Base-by-base conservation (phyloP, 2,888 invertebrate genomes). In the Norana najaformis region DNA sequence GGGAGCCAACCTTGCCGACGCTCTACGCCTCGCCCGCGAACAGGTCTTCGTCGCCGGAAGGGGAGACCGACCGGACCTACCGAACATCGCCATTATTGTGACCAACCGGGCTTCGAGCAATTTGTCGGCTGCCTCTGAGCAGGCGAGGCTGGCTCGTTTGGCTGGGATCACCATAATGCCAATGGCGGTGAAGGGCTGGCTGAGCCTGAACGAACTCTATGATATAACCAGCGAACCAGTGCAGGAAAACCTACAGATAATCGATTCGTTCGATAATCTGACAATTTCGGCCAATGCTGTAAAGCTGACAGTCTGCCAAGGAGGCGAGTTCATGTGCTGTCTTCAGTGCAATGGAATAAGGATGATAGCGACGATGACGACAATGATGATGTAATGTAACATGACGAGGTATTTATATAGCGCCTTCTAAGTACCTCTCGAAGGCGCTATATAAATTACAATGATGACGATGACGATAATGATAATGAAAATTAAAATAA, bases 1-100 rank as follows among this genome's bases (percentile, higher is more conserved):
- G 0, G 92, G 92, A 36, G 93, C 94, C 35, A 94, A 94, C 92
- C 93, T 94, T 0, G 94, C 93, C 14, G 93, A 92, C 34, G 94
- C 93, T 20, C 90, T 94, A 14, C 53, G 91, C 39, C 90, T 92
- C 23, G 92, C 93, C 92, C 90, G 93, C 5, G 90, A 91, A 83
- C 47, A 90, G 82, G 88, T 89, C 39, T 90, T 47, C 88, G 36
- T 53, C 14, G 1, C 30, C 18, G 35, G n/a, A 6, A 36, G 83
- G 18, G 90, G 90, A 34, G 91, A 91, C 47, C 83, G 89, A 82
- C 30, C 47, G 39, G 53, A 88, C 34, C n/a, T 89, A 0, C 83
- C 83, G 20, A 90, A 91, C 89, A 89, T 91, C 38, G 89, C 85
- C 69, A 30, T 90, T 34, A 34, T 91, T 16, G 23, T 91, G 35